Base-by-base conservation (phyloP, 2,113 vertebrate genomes). In the Indri indri region DNA sequence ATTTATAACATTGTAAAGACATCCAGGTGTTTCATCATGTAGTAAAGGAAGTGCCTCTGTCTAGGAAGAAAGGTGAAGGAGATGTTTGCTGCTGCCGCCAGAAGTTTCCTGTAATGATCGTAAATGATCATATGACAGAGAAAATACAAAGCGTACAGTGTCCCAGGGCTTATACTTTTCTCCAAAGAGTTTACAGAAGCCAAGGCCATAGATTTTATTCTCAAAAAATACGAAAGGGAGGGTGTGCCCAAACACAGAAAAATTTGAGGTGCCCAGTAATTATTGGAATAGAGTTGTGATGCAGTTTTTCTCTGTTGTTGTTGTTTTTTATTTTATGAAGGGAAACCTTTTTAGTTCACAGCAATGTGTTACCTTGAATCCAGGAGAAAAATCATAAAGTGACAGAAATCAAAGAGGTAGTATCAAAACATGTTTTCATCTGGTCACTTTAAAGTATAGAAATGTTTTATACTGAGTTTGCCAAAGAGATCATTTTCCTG, bases 151-250 rank as follows among this genome's bases (percentile, higher is more conserved):
- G 3, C 13, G 59, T 6, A 96, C 70, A 0, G 1, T n/a, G 20
- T 23, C 81, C 40, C 2, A 77, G 34, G 22, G 17, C 1, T 90
- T 95, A 82, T 54, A 6, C 32, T 92, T 73, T 59, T 96, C 40
- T 94, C 74, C 37, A 25, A 88, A 89, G 4, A 1, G 65, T 88
- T 88, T 17, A 68, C 30, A 4, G 23, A 76, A 97, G 90, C 42
- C 3, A 79, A 47, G 27, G 4, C 0, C 63, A 11, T 14, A 89
- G 34, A 85, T 92, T 90, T 52, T 93, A 66, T 14, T 30, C 17
- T 27, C 32, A 27, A 63, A 91, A 25, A n/a, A 52, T 27, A 79
- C 77, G 23, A 0, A 50, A 40, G 47, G 73, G n/a, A 25, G 32
- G 0, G 8, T 23, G 22, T 23, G 0, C 3, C 1, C 16, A 27